These are phyloP conservation scores for Chiloscyllium punctatum DNA, from an alignment of 2,797 vertebrate species.

Conservation along the genomic window DNA sequence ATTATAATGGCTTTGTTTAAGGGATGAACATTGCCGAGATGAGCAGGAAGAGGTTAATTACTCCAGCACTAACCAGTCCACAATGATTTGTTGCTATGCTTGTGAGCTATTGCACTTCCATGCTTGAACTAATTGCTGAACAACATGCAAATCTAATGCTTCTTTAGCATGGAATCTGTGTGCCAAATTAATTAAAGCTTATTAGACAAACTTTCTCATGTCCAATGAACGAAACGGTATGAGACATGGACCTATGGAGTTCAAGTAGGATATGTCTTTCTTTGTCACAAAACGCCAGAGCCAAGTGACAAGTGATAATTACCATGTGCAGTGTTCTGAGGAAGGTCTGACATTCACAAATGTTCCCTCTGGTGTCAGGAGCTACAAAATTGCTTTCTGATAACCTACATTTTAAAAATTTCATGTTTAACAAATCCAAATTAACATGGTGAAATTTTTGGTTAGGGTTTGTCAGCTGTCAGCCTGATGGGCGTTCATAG, in stretches of 20 bases:
- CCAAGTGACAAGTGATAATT: constrained; percentile 1
- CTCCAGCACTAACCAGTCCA: neutral
- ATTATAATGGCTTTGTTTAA: neutral
- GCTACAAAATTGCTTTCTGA: neutral
- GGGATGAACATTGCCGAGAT: neutral
- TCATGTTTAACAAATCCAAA: neutral
- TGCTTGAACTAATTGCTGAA: neutral
- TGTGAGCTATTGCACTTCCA: neutral
- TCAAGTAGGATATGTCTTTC: neutral
- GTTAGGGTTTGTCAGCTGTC: neutral
- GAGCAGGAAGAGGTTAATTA: neutral
- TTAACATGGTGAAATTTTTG: neutral
- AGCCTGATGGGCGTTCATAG: neutral
- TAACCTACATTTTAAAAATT: neutral
- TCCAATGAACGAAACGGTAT: neutral
- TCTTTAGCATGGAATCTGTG: neutral
- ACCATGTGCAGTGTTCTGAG: neutral
- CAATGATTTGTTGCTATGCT: neutral
- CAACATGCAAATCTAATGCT: neutral
- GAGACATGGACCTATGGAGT: neutral
- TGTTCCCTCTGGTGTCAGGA: neutral
- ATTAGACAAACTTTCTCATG: neutral
- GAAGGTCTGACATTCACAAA: constrained; percentile 4
- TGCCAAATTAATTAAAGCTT: neutral
- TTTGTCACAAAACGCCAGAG: neutral